Base-by-base conservation (phyloP, 2,797 vertebrate genomes). In the Antennarius maculatus region DNA sequence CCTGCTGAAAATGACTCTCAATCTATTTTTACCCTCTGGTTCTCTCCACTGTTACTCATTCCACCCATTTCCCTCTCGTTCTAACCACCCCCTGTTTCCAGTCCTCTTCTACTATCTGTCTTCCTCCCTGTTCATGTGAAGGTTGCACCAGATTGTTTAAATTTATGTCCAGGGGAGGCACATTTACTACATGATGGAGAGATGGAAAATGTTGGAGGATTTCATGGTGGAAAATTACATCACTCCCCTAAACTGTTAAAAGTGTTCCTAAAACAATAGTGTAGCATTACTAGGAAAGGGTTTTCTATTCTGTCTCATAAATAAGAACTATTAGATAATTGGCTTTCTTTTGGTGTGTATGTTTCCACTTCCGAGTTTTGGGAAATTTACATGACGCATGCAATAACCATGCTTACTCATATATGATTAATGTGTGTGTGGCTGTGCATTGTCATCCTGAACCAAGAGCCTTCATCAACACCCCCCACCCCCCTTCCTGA, bases 11-110 rank as follows among this genome's bases (percentile, higher is more conserved):
- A 90, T 87, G 81, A 89, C 83, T 90, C 82, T 79, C 61, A 16
- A 71, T 89, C 91, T 92, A 92, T 91, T 91, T 92, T 90, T 92
- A 92, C 82, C 76, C 82, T 74, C 75, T 83, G 69, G 79, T 86
- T 76, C 82, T 88, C 82, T 86, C 69, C 78, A 75, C 86, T 87
- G 84, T 89, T 82, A 84, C 80, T 85, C 72, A 82, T 91, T 88
- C 87, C 89, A 90, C 88, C 85, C 87, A 85, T 91, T 90, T 86
- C 72, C 78, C 87, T 89, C 80, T 85, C 83, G 90, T 89, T 91
- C 81, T 76, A 85, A 87, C 82, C 84, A 83, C 73, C 72, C 80
- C 77, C 54, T 77, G 64, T 75, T 81, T 86, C 73, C 74, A 77
- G 47, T 73, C 75, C 57, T 61, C 51, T 49, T 61, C 18, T 68